A percentile compares a stretch with the other conserved stretches of the same genome.
Evolutionary conservation across 2,113 vertebrate species (phyloP).

Genomic region (Paradoxurus hermaphroditus): DNA sequence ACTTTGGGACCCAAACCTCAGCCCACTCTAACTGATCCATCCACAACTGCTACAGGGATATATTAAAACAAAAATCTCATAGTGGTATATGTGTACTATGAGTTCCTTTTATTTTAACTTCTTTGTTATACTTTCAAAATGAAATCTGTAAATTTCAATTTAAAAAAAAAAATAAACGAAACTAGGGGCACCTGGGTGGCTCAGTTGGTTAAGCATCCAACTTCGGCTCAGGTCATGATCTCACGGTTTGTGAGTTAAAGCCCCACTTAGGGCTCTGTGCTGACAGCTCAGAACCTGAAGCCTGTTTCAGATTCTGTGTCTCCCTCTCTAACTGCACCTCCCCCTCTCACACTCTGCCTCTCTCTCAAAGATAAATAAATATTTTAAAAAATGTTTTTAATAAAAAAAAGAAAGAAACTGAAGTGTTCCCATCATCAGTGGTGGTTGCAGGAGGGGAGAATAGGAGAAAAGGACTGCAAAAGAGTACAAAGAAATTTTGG

Average conservation of each 20-base stretch:
- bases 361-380: not conserved
- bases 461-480: not conserved
- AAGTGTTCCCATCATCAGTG: not conserved
- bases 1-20: not conserved
- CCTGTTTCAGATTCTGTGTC: no score
- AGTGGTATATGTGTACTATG: not conserved
- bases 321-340: no score
- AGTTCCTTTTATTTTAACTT: not conserved
- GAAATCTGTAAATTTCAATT: not conserved
- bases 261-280: not conserved
- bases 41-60: not conserved
- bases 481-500: not conserved
- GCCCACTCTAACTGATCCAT: not conserved
- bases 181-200: not conserved
- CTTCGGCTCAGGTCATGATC: not conserved
- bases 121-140: not conserved
- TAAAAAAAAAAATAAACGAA: not conserved
- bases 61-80: slow-evolving; percentile 33
- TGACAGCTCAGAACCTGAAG: no score
- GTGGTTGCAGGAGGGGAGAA: not conserved
- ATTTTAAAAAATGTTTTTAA: not conserved
- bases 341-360: no score
- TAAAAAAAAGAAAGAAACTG: not conserved
- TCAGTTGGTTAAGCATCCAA: not conserved
- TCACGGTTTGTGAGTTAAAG: not conserved